Base-by-base conservation (phyloP, 2,888 invertebrate species). In the Hyposoter didymator region DNA sequence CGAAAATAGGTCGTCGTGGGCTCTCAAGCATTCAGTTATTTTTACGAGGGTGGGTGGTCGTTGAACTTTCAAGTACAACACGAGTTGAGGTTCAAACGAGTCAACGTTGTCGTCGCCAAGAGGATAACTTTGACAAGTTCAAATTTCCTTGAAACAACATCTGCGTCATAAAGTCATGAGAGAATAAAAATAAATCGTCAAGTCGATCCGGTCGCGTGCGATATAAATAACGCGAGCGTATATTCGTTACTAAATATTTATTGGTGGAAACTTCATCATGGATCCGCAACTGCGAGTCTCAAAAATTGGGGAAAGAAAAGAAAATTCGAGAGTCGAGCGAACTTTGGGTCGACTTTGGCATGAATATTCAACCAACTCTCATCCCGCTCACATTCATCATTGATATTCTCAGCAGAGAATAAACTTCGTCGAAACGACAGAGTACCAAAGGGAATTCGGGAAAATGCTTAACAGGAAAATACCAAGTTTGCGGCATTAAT, bases 361-460 rank as follows among this genome's bases (percentile, higher is more conserved):
- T 72, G 72, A 80, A 84, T 84, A 72, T 79, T 64, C 67, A 79
- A 39, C 14, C 5, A 22, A n/a, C 28, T 52, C 49, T 62, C 14
- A 19, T 32, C n/a, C n/a, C 19, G 43, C 43, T 66, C 39, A n/a
- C 2, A 64, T 64, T 70, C 79, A 79, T 28, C 64, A 39, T 55
- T 70, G 49, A 2, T 45, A 75, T 66, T 76, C 28, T 59, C 59
- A 45, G 47, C 35, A 35, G 70, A 32, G 35, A 45, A 59, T 28
- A 55, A 73, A 22, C 39, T 59, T 73, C 19, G 0, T 7, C n/a
- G 32, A 22, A 43, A 35, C 1, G 10, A 35, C 2, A 19, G 12
- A 78, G 22, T 49, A 43, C 59, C 49, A 28, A 32, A 28, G 39
- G 17, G 19, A 49, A 62, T 74, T 62, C 49, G 17, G 17, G n/a